phyloP scores from a whole-genome alignment of 2,888 invertebrate species.

The Lobophora halterata region DNA sequence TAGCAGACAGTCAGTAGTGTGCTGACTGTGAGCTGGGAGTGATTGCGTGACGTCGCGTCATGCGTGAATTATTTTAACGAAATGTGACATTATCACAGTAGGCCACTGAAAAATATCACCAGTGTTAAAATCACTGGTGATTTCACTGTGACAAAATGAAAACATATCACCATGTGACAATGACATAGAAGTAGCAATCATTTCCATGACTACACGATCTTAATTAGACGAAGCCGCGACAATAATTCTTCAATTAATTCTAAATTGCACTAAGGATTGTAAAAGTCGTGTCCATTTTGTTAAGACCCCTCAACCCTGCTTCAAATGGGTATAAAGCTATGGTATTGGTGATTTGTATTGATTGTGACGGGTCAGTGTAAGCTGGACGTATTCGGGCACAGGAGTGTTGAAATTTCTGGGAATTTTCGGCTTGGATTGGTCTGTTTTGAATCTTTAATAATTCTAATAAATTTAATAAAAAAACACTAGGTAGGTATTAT shows the following conservation, averaged over 20 bases:
- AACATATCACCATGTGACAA: too few relatives aligned
- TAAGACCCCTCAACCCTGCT: conserved; percentile 13
- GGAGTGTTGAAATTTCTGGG: conserved; percentile 31
- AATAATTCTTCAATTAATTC: conserved; percentile 33
- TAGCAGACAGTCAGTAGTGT: too few relatives aligned
- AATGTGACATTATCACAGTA: too few relatives aligned
- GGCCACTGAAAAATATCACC: too few relatives aligned
- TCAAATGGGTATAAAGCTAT: background rate
- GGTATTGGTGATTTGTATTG: conserved; percentile 10
- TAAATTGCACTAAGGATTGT: conserved; percentile 29
- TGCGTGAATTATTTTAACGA: too few relatives aligned
- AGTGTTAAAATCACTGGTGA: too few relatives aligned
- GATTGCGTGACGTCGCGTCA: too few relatives aligned
- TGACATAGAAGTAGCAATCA: too few relatives aligned
- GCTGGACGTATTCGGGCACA: conserved; percentile 9
- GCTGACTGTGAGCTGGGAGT: too few relatives aligned
- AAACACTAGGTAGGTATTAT: too few relatives aligned
- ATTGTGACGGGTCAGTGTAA: conserved; percentile 11
- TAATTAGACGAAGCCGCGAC: conserved; percentile 45
- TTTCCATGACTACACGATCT: conserved; percentile 30
- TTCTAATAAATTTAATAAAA: background rate
- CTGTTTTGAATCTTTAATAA: background rate
- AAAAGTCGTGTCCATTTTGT: conserved; percentile 27
- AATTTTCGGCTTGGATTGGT: conserved; percentile 19
- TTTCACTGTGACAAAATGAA: too few relatives aligned